Evolutionary conservation across 2,797 vertebrate genomes (phyloP).

Genomic region (Mus spretus): DNA sequence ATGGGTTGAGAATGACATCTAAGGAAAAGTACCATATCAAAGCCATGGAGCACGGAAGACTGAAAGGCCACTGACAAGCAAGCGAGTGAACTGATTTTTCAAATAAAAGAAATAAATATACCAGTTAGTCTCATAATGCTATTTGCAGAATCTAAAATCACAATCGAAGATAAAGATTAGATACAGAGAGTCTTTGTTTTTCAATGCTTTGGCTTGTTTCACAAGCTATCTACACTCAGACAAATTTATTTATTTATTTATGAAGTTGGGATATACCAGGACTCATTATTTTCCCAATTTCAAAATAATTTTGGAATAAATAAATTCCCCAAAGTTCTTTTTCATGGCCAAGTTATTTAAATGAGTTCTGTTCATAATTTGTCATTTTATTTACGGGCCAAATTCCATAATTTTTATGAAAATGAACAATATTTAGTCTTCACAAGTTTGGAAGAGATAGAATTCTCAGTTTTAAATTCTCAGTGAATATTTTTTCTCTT

Average conservation of each 20-base stretch:
- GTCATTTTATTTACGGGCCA: conserved; percentile 21
- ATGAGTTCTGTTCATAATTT: conserved; percentile 51
- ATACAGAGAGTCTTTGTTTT: not conserved
- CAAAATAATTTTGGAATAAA: conserved; percentile 60
- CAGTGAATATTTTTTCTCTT: not conserved
- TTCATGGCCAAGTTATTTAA: conserved; percentile 48
- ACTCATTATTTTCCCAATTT: conserved; percentile 30
- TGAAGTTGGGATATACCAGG: not conserved
- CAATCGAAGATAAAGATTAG: conserved; percentile 78
- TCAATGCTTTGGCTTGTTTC: not conserved
- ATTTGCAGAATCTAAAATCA: conserved; percentile 84
- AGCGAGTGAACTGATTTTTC: conserved; percentile 86
- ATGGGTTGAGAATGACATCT: conserved; percentile 87
- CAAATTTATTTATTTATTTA: not conserved
- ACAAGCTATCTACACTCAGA: not conserved
- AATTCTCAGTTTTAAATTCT: conserved; percentile 47
- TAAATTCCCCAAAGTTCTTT: conserved; percentile 39
- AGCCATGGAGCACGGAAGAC: conserved; percentile 88
- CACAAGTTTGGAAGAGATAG: conserved; percentile 30
- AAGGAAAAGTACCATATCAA: conserved; percentile 87
- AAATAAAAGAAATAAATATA: conserved; percentile 87
- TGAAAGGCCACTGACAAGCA: conserved; percentile 89
- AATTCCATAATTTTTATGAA: conserved; percentile 38
- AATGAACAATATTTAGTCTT: conserved; percentile 30
- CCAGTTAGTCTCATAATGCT: conserved; percentile 83